Evolutionary conservation across 1,140 invertebrate species (phyloP).

Genomic region (Vollenhovia emeryi): DNA sequence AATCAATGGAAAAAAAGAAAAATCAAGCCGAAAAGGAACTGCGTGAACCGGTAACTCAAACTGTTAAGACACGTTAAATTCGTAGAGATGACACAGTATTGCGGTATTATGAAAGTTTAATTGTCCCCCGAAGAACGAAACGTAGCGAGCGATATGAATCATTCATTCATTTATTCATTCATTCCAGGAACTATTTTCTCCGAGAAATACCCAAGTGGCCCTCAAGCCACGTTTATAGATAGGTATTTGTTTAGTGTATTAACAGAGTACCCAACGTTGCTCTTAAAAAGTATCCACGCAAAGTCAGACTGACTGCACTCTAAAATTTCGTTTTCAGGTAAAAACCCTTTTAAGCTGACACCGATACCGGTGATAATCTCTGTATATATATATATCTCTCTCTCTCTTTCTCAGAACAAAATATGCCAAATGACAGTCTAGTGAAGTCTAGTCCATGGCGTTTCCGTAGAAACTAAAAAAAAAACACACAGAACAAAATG

Average conservation of each 20-base stretch:
- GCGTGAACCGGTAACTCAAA: too few relatives aligned
- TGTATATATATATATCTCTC: too few relatives aligned
- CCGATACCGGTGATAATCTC: not conserved
- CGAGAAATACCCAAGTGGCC: not conserved
- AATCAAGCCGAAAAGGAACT: too few relatives aligned
- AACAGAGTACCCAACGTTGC: not conserved
- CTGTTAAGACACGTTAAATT: not conserved
- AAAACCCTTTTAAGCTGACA: not conserved
- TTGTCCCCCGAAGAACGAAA: not conserved
- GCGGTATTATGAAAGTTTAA: not conserved
- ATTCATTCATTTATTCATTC: not conserved
- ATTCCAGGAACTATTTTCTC: not conserved
- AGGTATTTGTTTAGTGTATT: not conserved
- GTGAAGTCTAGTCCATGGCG: too few relatives aligned
- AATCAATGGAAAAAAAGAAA: too few relatives aligned
- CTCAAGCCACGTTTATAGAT: not conserved
- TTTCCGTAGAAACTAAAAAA: too few relatives aligned
- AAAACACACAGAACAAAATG: too few relatives aligned
- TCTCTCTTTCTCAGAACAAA: too few relatives aligned
- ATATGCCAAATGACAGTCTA: too few relatives aligned
- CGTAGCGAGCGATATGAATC: not conserved
- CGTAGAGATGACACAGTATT: not conserved
- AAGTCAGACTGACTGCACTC: not conserved
- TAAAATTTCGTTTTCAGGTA: not conserved
- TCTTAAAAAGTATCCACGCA: not conserved